phyloP scores from a whole-genome alignment of 2,888 invertebrate species.

The Acleris emargana region DNA sequence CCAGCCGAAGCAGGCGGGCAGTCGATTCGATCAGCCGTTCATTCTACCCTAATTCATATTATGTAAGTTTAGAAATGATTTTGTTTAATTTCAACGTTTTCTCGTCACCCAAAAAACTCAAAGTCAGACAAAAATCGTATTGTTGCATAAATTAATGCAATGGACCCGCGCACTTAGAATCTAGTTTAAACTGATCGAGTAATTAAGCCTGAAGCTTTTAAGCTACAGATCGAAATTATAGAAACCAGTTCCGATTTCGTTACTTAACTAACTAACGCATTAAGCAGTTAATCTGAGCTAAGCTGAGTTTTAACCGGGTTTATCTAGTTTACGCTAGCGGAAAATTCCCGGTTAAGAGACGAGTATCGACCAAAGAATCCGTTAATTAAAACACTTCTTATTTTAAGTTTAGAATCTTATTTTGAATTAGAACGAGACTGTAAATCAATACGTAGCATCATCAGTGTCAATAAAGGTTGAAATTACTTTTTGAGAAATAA shows the following conservation, averaged over 20 bases:
- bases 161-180: slow-evolving; percentile 49
- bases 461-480: slow-evolving; percentile 22
- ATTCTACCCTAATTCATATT: too few species aligned
- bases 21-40: too few species aligned
- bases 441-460: slow-evolving; percentile 33
- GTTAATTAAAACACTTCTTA: slow-evolving; percentile 51
- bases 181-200: slow-evolving; percentile 57
- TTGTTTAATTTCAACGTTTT: too few species aligned
- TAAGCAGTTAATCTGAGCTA: slow-evolving; percentile 54
- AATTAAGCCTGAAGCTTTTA: slow-evolving; percentile 67
- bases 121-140: background rate
- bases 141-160: slow-evolving; percentile 43
- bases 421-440: background rate
- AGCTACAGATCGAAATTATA: slow-evolving; percentile 58
- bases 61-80: too few species aligned
- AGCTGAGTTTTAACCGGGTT: slow-evolving; percentile 55
- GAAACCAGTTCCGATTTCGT: slow-evolving; percentile 62
- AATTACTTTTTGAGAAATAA: slow-evolving; percentile 14
- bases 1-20: too few species aligned
- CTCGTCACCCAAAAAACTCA: too few species aligned
- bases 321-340: slow-evolving; percentile 65
- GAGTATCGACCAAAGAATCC: slow-evolving; percentile 44
- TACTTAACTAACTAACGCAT: slow-evolving; percentile 51
- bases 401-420: slow-evolving; percentile 30
- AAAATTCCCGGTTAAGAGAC: slow-evolving; percentile 56